Percentiles rank a stretch among this genome's conserved stretches.
These are phyloP conservation scores for Drosophila nigricruria DNA, from an alignment of 2,888 invertebrate species.

Conservation along the genomic window DNA sequence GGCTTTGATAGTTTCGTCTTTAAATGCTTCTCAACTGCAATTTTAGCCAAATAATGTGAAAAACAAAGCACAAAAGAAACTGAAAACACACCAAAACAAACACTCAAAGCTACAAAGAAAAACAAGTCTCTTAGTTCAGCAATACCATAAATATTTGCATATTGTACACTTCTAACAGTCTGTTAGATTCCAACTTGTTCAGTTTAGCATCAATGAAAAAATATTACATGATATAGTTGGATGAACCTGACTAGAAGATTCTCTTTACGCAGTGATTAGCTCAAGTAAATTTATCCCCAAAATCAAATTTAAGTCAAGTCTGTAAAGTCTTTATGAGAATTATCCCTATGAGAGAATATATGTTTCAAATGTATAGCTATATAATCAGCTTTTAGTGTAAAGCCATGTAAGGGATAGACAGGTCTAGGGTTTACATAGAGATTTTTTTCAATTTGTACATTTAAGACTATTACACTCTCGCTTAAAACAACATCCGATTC, in stretches of 20 bases:
- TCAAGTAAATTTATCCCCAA: too few relatives aligned
- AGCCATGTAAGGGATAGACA: too few relatives aligned
- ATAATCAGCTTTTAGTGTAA: too few relatives aligned
- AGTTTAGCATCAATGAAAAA: slow-evolving; percentile 3
- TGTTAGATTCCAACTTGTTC: slow-evolving; percentile 21
- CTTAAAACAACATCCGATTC: neutral
- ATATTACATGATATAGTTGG: neutral
- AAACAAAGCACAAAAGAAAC: slow-evolving; percentile 15
- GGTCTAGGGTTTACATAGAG: too few relatives aligned
- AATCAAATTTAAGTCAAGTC: too few relatives aligned
- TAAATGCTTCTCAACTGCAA: slow-evolving; percentile 53
- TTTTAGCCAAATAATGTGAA: slow-evolving; percentile 55
- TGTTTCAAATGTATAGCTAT: too few relatives aligned
- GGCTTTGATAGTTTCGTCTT: slow-evolving; percentile 55
- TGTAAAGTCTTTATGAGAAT: too few relatives aligned
- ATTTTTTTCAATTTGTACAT: too few relatives aligned
- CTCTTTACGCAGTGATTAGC: neutral
- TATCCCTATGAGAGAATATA: too few relatives aligned
- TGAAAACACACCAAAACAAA: slow-evolving; percentile 13
- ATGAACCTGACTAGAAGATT: neutral
- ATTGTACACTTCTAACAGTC: slow-evolving; percentile 10
- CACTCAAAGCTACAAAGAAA: slow-evolving; percentile 4
- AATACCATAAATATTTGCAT: slow-evolving; percentile 42
- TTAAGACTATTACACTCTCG: too few relatives aligned
- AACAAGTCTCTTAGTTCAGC: slow-evolving; percentile 15